Evolutionary conservation across 2,797 vertebrate species (phyloP).

Genomic region (Falco cherrug): DNA sequence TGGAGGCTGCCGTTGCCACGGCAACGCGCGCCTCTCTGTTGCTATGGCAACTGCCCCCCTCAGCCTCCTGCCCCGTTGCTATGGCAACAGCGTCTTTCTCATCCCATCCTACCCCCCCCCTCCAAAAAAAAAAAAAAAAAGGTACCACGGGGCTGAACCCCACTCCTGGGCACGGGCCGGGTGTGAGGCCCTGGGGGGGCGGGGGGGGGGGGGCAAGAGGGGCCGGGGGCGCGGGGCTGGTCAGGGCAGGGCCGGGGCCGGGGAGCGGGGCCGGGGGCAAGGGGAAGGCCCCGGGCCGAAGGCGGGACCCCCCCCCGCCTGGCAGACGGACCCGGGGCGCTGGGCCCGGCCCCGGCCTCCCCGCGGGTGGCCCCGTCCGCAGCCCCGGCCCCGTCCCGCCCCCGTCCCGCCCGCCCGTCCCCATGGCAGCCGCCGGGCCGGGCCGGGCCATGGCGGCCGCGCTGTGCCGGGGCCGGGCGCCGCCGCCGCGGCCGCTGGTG

Average conservation of each 20-base stretch:
- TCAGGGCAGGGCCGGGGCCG: not conserved
- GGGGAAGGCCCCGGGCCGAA: too few species aligned
- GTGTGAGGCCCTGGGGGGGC: too few species aligned
- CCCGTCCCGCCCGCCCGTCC: not conserved
- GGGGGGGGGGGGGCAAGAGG: not conserved
- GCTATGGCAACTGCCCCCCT: conserved; percentile 36
- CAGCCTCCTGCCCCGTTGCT: not conserved
- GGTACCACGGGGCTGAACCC: not conserved
- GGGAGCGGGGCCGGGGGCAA: not conserved
- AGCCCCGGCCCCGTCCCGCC: not conserved
- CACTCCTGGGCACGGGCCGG: not conserved
- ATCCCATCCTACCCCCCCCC: accelerated
- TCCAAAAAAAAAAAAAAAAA: too few species aligned
- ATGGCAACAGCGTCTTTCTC: not conserved
- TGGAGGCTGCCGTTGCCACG: conserved; percentile 21
- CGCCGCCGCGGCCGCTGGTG: conserved; percentile 78
- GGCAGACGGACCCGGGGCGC: not conserved
- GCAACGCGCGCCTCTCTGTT: conserved; percentile 25
- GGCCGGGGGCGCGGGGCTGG: not conserved
- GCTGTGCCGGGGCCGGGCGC: not conserved
- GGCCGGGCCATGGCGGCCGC: not conserved
- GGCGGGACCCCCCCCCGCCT: too few species aligned
- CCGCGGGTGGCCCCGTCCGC: not conserved
- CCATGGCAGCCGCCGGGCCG: not conserved
- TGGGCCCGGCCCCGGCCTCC: not conserved